These are phyloP conservation scores for Sinotaia quadrata DNA, from an alignment of 2,888 invertebrate genomes.

Conservation along the genomic window DNA sequence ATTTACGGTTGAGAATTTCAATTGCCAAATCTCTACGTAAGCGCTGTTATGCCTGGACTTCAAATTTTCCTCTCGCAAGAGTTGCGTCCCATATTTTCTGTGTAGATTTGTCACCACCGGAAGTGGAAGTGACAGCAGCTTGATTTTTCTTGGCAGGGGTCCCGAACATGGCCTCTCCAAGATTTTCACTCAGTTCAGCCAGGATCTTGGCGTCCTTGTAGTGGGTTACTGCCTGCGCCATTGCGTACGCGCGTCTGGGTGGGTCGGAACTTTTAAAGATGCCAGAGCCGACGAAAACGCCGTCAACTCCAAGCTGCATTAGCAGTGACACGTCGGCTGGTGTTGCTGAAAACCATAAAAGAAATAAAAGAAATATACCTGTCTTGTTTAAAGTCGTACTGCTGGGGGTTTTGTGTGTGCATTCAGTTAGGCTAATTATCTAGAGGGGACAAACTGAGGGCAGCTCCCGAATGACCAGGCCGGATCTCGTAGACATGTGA, in stretches of 20 bases:
- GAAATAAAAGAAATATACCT: too few relatives aligned
- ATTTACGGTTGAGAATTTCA: too few relatives aligned
- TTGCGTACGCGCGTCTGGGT: constrained; percentile 60
- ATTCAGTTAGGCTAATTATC: too few relatives aligned
- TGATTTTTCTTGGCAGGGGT: constrained; percentile 40
- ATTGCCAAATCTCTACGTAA: too few relatives aligned
- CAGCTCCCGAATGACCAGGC: neutral
- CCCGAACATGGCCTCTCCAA: constrained; percentile 67
- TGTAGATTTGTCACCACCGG: neutral
- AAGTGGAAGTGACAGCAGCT: neutral
- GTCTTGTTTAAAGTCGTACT: too few relatives aligned
- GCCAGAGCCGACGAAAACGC: constrained; percentile 69
- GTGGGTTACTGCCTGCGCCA: constrained; percentile 68
- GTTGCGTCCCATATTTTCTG: constrained; percentile 31
- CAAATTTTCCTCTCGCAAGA: constrained; percentile 16
- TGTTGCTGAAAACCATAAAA: constrained; percentile 55
- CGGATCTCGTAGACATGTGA: neutral
- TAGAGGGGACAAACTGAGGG: too few relatives aligned
- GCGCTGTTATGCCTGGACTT: constrained; percentile 4
- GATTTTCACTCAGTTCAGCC: constrained; percentile 61
- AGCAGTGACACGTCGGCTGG: constrained; percentile 68
- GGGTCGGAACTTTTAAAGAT: constrained; percentile 68
- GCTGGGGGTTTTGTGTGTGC: too few relatives aligned
- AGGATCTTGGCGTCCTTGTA: constrained; percentile 63
- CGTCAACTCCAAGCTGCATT: constrained; percentile 70